These are phyloP conservation scores for Pelecanoides urinatrix DNA, from an alignment of 2,113 vertebrate species.

Conservation along the genomic window DNA sequence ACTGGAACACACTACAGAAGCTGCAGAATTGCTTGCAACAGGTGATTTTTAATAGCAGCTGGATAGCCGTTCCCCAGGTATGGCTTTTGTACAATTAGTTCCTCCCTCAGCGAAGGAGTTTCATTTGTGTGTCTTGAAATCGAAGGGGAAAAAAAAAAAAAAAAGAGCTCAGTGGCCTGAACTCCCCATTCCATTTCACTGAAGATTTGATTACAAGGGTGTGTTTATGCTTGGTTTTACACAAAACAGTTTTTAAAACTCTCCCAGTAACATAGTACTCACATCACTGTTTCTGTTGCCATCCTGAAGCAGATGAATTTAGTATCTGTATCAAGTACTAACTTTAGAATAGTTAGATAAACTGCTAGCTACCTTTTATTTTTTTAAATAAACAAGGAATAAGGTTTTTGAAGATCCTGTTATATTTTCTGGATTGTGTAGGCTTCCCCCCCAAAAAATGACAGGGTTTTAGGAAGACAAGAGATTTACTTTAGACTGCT, in stretches of 20 bases:
- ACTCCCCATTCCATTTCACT: neutral
- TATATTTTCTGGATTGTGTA: neutral
- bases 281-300: neutral
- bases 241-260: neutral
- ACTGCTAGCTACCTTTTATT: neutral
- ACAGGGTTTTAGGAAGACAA: slow-evolving; percentile 55
- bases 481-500: slow-evolving; percentile 60
- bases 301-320: neutral
- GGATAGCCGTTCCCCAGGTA: neutral
- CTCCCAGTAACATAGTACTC: neutral
- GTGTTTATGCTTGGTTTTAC: neutral
- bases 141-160: neutral
- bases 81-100: neutral
- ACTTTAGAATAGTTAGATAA: neutral
- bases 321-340: neutral
- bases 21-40: neutral
- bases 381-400: neutral
- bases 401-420: neutral
- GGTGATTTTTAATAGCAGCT: neutral
- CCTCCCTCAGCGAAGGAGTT: neutral
- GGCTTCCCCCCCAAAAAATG: slow-evolving; percentile 41
- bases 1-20: neutral
- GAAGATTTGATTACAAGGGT: neutral
- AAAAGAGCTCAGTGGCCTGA: neutral
- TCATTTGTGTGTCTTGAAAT: neutral